Evolutionary conservation across 2,797 vertebrate species (phyloP).

Genomic region (Tachyglossus aculeatus): DNA sequence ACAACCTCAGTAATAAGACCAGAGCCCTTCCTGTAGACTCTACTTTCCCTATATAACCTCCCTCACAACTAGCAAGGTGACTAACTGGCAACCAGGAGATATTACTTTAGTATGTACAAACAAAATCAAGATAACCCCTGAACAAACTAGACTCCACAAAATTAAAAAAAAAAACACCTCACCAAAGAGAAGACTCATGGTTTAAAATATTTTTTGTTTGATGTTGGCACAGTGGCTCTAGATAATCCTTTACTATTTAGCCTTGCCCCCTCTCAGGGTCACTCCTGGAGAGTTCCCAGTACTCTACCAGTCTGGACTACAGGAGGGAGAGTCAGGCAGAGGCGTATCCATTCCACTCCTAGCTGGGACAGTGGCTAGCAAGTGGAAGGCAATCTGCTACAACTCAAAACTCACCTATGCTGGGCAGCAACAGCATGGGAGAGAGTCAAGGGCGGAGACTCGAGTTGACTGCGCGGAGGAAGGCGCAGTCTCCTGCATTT

Average conservation of each 20-base stretch:
- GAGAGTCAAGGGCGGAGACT: too few relatives aligned
- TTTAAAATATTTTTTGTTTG: neutral
- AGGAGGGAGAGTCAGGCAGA: too few relatives aligned
- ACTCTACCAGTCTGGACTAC: too few relatives aligned
- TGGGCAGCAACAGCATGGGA: too few relatives aligned
- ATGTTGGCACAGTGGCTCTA: neutral
- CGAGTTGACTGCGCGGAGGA: too few relatives aligned
- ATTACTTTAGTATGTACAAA: neutral
- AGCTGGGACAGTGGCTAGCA: too few relatives aligned
- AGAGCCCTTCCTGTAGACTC: neutral
- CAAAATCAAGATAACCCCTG: neutral
- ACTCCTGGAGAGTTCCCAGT: too few relatives aligned
- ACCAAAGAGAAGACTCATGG: neutral
- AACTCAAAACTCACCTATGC: too few relatives aligned
- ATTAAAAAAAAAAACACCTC: neutral
- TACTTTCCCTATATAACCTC: neutral
- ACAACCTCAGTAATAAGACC: neutral
- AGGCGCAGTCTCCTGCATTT: too few relatives aligned
- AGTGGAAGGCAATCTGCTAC: too few relatives aligned
- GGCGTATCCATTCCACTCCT: too few relatives aligned
- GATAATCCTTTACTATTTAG: neutral
- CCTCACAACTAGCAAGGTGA: neutral
- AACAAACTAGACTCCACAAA: neutral
- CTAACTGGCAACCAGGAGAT: rapidly evolving
- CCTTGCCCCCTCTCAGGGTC: too few relatives aligned